Conservation (phyloP, 2,113 vertebrate genomes). For the Thalassarche chlororhynchos region DNA sequence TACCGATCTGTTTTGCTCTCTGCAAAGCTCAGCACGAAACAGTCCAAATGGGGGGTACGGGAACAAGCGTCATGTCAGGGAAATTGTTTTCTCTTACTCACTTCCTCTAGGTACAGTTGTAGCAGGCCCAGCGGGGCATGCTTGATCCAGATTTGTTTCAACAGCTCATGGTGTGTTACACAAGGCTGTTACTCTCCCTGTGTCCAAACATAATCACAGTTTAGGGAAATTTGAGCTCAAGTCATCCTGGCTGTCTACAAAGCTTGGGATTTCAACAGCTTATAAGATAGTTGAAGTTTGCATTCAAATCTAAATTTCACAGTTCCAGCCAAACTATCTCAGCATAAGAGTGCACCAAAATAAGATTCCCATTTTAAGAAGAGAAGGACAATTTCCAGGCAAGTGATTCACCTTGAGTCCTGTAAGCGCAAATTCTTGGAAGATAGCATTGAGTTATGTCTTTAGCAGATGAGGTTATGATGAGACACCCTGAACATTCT, state of each 20-base stretch:
- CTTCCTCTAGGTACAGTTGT: conserved; percentile 12
- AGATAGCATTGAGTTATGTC: neutral
- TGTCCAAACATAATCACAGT: neutral
- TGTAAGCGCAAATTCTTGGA: neutral
- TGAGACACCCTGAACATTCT: neutral
- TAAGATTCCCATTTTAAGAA: neutral
- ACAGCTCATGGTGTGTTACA: neutral
- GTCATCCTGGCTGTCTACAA: neutral
- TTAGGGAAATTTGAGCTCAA: neutral
- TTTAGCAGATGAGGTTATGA: neutral
- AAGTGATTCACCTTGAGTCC: conserved; percentile 18
- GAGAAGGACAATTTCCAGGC: neutral
- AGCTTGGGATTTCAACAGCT: conserved; percentile 25
- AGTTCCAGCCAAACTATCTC: neutral
- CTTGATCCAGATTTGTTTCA: neutral
- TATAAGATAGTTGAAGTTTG: neutral
- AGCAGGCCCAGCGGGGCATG: neutral
- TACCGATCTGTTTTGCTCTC: neutral
- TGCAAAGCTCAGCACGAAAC: neutral
- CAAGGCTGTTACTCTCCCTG: neutral
- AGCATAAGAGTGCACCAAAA: neutral
- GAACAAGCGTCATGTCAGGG: neutral
- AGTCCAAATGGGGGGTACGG: neutral
- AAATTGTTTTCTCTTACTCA: neutral
- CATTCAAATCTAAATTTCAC: neutral